These are phyloP conservation scores for Ethmia dodecea DNA, from an alignment of 2,888 invertebrate species.

Conservation along the genomic window DNA sequence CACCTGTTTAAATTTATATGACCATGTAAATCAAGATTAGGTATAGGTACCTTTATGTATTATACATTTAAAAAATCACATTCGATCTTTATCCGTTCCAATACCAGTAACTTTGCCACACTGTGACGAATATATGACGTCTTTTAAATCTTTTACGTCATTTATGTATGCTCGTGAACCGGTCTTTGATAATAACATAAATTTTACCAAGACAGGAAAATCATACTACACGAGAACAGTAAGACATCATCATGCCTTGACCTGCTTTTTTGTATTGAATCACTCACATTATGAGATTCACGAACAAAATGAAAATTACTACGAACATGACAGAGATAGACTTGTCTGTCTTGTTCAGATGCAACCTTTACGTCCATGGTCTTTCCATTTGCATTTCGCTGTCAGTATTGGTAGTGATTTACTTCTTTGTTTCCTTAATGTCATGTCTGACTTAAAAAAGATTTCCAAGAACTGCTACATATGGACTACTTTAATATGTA, in stretches of 20 bases:
- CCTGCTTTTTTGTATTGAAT: slow-evolving; percentile 10
- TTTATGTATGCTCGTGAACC: slow-evolving; percentile 1
- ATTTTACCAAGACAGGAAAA: slow-evolving; percentile 14
- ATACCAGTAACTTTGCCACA: slow-evolving; percentile 27
- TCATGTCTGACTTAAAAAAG: too few species aligned
- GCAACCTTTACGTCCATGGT: too few species aligned
- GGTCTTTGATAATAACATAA: slow-evolving; percentile 14
- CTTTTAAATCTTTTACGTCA: slow-evolving; percentile 28
- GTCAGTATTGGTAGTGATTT: too few species aligned
- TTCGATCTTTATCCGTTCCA: slow-evolving; percentile 35
- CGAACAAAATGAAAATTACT: too few species aligned
- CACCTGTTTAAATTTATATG: background rate
- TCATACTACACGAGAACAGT: slow-evolving; percentile 1
- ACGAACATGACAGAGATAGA: too few species aligned
- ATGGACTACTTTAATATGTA: too few species aligned
- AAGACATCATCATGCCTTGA: slow-evolving; percentile 8
- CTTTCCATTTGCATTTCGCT: too few species aligned
- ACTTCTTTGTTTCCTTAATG: too few species aligned
- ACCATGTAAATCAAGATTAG: background rate
- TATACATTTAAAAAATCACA: slow-evolving; percentile 30
- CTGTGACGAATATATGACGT: slow-evolving; percentile 24
- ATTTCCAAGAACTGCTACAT: too few species aligned
- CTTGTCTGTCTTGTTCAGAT: too few species aligned
- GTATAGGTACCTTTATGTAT: background rate
- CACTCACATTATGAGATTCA: too few species aligned